Percentiles rank a stretch among this genome's conserved stretches.
These are phyloP conservation scores for Tubiluchus corallicola DNA, from an alignment of 2,888 invertebrate species.

Conservation along the genomic window DNA sequence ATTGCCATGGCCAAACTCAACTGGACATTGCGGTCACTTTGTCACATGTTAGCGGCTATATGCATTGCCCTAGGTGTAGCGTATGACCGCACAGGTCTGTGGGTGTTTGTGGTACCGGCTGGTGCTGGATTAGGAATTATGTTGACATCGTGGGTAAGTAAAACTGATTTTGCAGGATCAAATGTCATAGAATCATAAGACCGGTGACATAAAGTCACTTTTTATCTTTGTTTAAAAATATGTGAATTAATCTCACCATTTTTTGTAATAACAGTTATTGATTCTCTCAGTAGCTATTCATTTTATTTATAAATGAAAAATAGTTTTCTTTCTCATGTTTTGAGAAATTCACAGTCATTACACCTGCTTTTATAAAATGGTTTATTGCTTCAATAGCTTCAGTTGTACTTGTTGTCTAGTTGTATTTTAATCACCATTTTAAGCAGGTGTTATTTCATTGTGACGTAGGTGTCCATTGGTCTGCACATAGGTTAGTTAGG, in stretches of 20 bases:
- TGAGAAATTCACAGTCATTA: no score
- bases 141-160: constrained; percentile 46
- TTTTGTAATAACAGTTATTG: neutral
- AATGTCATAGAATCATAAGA: neutral
- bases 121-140: constrained; percentile 46
- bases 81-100: constrained; percentile 57
- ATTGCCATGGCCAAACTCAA: constrained; percentile 60
- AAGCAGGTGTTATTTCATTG: no score
- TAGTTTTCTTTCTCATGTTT: no score
- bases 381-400: no score
- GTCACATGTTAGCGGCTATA: constrained; percentile 56
- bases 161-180: constrained; percentile 5
- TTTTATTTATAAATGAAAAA: no score
- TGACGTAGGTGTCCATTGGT: no score
- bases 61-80: constrained; percentile 58
- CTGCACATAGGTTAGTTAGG: no score
- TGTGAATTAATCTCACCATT: neutral
- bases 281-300: no score
- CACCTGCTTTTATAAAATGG: no score
- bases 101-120: constrained; percentile 56
- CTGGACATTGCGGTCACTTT: constrained; percentile 35
- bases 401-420: no score
- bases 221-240: neutral
- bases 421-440: no score
- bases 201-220: neutral